phyloP scores from a whole-genome alignment of 2,888 invertebrate genomes.

The Torymus aiolomorphi region DNA sequence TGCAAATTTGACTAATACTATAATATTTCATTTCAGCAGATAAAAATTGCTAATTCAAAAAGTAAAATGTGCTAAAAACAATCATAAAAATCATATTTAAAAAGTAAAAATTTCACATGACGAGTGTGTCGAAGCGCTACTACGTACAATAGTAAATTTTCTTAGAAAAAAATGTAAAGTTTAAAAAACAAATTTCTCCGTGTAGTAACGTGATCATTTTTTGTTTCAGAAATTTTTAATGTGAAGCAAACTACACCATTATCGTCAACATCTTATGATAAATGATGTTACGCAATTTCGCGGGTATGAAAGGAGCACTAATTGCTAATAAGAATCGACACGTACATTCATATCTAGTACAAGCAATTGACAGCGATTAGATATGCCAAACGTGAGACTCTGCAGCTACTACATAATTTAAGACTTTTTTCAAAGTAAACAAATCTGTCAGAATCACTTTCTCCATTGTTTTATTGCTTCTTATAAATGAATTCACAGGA shows the following conservation, averaged over 20 bases:
- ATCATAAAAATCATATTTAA: too few relatives aligned
- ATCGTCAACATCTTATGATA: neutral
- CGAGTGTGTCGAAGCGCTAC: too few relatives aligned
- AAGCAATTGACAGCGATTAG: constrained; percentile 35
- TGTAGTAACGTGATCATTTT: neutral
- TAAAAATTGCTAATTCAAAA: too few relatives aligned
- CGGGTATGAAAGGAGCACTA: neutral
- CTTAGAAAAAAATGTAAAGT: too few relatives aligned
- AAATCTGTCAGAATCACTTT: neutral
- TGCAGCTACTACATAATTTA: constrained; percentile 16
- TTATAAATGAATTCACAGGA: neutral
- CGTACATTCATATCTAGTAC: constrained; percentile 37
- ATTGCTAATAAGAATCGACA: constrained; percentile 34
- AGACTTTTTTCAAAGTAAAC: constrained; percentile 9
- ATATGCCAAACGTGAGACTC: constrained; percentile 33
- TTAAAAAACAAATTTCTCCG: neutral
- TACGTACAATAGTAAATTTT: too few relatives aligned
- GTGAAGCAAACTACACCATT: too few relatives aligned
- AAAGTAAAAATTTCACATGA: too few relatives aligned
- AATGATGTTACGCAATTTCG: neutral
- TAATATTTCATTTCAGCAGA: too few relatives aligned
- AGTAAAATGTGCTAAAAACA: too few relatives aligned
- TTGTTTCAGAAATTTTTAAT: too few relatives aligned
- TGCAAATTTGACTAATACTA: too few relatives aligned
- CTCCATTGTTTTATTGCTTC: neutral